Conservation (phyloP, 2,888 invertebrate species). For the Pimpla rufipes region DNA sequence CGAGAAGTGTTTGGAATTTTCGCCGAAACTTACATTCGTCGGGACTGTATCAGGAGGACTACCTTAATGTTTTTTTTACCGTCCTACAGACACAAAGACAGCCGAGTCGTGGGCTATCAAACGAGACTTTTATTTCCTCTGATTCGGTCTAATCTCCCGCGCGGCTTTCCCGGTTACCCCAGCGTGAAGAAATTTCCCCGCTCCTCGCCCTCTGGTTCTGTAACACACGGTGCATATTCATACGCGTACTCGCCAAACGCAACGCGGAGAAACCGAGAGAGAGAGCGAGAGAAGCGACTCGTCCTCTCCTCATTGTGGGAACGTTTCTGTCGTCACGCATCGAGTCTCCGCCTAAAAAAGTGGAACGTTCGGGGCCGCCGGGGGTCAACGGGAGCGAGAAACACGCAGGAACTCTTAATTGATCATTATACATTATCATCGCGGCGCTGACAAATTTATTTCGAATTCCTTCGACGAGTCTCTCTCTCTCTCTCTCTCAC, state of each 20-base stretch:
- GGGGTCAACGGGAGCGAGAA: conserved; percentile 38
- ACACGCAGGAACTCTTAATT: conserved; percentile 67
- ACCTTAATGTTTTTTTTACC: neutral
- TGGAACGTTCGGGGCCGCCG: conserved; percentile 45
- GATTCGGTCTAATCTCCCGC: conserved; percentile 54
- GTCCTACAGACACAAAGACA: neutral
- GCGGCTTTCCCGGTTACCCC: conserved; percentile 55
- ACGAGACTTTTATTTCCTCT: conserved; percentile 33
- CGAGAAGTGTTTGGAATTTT: too few relatives aligned
- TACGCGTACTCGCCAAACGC: conserved; percentile 67
- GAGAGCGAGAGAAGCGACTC: too few relatives aligned
- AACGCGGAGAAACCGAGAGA: conserved; percentile 57
- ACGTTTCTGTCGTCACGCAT: conserved; percentile 74
- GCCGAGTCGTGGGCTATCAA: neutral
- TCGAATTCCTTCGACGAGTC: conserved; percentile 24
- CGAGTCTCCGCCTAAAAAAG: conserved; percentile 73
- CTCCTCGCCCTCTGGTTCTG: conserved; percentile 7
- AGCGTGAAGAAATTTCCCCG: conserved; percentile 42
- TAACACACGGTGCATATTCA: conserved; percentile 58
- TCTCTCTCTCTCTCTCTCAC: neutral
- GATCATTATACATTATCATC: conserved; percentile 40
- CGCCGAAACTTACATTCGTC: too few relatives aligned
- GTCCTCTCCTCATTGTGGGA: conserved; percentile 71
- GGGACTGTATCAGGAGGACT: too few relatives aligned
- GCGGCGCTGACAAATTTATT: conserved; percentile 44